These are phyloP conservation scores for Patella caerulea DNA, from an alignment of 2,888 invertebrate genomes.

Conservation along the genomic window DNA sequence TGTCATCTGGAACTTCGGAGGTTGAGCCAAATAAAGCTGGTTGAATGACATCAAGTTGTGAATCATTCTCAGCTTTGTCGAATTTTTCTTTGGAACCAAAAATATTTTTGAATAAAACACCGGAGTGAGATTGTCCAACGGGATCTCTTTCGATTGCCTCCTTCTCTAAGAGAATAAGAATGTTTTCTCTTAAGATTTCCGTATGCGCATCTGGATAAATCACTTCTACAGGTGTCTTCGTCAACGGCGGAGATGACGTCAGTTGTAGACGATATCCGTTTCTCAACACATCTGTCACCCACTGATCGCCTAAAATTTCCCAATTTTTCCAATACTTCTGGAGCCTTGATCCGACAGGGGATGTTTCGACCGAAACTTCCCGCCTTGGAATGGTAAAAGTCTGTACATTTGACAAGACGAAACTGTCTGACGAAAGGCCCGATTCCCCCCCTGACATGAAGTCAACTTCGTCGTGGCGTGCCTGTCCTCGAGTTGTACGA, in stretches of 20 bases:
- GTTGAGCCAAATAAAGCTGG: background rate
- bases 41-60: background rate
- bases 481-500: too few species aligned
- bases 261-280: background rate
- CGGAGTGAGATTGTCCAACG: background rate
- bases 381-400: background rate
- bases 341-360: background rate
- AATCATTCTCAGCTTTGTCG: background rate
- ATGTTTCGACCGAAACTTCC: background rate
- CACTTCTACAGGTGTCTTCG: background rate
- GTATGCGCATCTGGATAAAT: background rate
- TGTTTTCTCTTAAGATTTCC: background rate
- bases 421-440: too few species aligned
- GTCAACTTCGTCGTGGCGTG: too few species aligned
- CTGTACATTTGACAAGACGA: background rate
- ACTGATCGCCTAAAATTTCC: background rate
- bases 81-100: background rate
- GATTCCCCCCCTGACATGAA: too few species aligned
- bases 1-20: background rate
- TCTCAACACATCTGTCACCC: background rate
- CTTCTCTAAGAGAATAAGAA: background rate
- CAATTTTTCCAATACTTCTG: constrained; percentile 1
- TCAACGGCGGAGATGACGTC: background rate
- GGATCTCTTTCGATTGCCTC: background rate
- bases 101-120: background rate